A percentile compares a stretch with the other conserved stretches of the same genome.
Conservation (phyloP, 2,888 invertebrate species). For the Aphrophora alni region DNA sequence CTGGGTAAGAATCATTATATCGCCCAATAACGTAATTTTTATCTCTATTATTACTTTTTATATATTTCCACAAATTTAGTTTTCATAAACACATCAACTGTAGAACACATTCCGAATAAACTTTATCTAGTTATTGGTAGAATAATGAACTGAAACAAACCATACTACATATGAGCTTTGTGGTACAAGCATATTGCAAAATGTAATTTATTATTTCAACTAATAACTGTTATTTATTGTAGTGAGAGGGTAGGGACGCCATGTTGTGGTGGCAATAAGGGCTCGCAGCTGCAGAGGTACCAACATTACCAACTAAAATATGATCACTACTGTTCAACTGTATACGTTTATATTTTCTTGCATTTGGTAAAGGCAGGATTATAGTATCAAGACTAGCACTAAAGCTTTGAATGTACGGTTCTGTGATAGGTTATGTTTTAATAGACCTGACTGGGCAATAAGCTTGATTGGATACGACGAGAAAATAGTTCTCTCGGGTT, state of each 20-base stretch:
- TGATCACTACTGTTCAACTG: background rate
- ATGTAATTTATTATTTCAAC: background rate
- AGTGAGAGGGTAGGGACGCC: background rate
- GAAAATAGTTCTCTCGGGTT: no score
- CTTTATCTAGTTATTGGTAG: no score
- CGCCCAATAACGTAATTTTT: no score
- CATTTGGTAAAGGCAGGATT: no score
- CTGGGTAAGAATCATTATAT: no score
- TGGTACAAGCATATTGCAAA: background rate
- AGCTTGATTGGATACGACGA: no score
- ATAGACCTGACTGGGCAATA: background rate
- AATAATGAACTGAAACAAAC: background rate
- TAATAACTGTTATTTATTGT: conserved; percentile 7
- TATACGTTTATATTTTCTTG: background rate
- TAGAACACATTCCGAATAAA: no score
- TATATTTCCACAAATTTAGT: no score
- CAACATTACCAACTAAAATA: background rate
- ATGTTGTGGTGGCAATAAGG: conserved; percentile 2
- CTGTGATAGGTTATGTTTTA: background rate
- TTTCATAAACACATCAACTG: no score
- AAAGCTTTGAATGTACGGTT: background rate
- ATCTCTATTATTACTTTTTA: no score
- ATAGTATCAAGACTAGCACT: background rate
- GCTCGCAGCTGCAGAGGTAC: conserved; percentile 2
- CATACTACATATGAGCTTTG: background rate